These are phyloP conservation scores for Benthosema pterotum DNA, from an alignment of 2,797 vertebrate genomes.

Conservation along the genomic window DNA sequence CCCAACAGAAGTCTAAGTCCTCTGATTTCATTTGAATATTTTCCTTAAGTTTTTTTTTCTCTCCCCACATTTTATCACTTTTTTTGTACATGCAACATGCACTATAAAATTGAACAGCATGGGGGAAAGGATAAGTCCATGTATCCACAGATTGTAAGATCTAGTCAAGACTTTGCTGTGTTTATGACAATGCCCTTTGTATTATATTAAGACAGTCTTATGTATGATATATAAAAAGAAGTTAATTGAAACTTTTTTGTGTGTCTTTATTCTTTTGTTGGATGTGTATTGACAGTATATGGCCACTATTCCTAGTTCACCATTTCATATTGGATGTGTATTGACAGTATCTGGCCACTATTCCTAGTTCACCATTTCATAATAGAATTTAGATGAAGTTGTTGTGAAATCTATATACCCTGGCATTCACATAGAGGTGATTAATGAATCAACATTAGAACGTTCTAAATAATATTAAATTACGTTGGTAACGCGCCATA, in stretches of 20 bases:
- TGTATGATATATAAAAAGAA: slow-evolving; percentile 99
- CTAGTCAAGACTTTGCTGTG: slow-evolving; percentile 99
- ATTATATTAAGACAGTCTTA: slow-evolving; percentile 99
- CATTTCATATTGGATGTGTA: not conserved
- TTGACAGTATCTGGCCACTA: not conserved
- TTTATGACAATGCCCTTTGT: slow-evolving; percentile 99
- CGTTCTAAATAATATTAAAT: too few relatives aligned
- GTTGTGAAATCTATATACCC: too few relatives aligned
- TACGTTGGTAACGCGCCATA: too few relatives aligned
- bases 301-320: too few relatives aligned
- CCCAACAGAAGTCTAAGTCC: slow-evolving; percentile 77
- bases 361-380: too few relatives aligned
- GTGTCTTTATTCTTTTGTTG: slow-evolving; percentile 80
- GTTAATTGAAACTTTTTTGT: slow-evolving; percentile 97
- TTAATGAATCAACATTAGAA: too few relatives aligned
- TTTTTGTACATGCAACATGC: slow-evolving; percentile 90
- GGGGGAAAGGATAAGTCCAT: slow-evolving; percentile 98
- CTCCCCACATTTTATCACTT: slow-evolving; percentile 76
- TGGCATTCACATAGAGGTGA: too few relatives aligned
- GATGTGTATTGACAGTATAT: not conserved
- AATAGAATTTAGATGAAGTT: too few relatives aligned
- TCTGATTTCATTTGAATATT: slow-evolving; percentile 79
- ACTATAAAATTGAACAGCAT: slow-evolving; percentile 99
- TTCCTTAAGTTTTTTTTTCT: slow-evolving; percentile 73
- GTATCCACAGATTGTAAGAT: slow-evolving; percentile 99